phyloP scores from a whole-genome alignment of 2,888 invertebrate genomes.

The Agonum fuliginosum region DNA sequence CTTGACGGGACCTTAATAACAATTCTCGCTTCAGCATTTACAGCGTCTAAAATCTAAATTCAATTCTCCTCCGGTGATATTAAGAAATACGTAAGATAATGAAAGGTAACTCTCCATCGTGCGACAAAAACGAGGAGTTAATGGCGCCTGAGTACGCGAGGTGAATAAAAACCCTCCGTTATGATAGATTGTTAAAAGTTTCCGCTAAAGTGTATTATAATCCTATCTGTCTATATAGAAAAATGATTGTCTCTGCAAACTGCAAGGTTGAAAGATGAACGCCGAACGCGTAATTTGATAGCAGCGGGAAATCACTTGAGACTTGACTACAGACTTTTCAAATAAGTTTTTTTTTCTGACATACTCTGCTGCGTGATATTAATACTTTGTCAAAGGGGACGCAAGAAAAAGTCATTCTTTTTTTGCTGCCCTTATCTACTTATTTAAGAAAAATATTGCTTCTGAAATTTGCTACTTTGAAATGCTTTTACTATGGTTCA shows the following conservation, averaged over 20 bases:
- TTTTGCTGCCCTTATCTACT: background rate
- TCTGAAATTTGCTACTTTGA: no score
- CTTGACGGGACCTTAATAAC: constrained; percentile 39
- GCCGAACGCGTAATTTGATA: constrained; percentile 57
- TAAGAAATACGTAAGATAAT: constrained; percentile 49
- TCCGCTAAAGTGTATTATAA: constrained; percentile 52
- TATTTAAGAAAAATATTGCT: background rate
- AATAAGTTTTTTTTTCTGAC: constrained; percentile 41
- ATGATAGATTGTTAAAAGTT: constrained; percentile 59
- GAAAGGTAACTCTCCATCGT: background rate
- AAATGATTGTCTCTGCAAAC: constrained; percentile 55
- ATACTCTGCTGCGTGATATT: constrained; percentile 3
- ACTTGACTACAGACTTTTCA: constrained; percentile 16
- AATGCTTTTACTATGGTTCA: no score
- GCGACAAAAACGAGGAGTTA: constrained; percentile 39
- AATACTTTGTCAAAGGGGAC: background rate
- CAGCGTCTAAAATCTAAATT: constrained; percentile 36
- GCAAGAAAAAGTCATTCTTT: background rate
- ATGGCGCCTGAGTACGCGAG: constrained; percentile 34
- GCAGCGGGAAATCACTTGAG: constrained; percentile 50
- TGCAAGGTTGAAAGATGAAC: constrained; percentile 48
- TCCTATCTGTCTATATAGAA: constrained; percentile 58
- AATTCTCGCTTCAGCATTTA: constrained; percentile 10
- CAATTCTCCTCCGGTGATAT: constrained; percentile 34
- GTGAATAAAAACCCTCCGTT: constrained; percentile 10